Percentiles rank a stretch among this genome's conserved stretches.
Evolutionary conservation across 2,113 vertebrate species (phyloP).

Genomic region (Syrrhaptes paradoxus): DNA sequence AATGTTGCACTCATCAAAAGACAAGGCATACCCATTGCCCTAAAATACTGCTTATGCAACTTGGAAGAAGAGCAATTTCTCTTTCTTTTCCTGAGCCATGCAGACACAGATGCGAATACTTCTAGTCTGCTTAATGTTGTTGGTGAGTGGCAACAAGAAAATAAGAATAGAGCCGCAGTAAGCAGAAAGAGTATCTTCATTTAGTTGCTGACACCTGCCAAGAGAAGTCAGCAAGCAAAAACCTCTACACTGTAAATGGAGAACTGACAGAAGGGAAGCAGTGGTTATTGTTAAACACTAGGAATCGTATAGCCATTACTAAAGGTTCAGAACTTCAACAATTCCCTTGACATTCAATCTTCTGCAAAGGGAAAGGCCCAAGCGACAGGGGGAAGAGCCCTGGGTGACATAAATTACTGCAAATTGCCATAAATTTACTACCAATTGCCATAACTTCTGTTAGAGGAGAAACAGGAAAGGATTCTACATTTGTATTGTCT

Average conservation of each 20-base stretch:
- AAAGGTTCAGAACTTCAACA: neutral
- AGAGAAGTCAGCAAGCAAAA: neutral
- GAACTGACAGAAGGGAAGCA: neutral
- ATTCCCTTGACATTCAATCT: neutral
- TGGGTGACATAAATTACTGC: neutral
- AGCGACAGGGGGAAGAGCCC: neutral
- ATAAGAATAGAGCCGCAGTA: neutral
- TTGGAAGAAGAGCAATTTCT: neutral
- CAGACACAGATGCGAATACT: neutral
- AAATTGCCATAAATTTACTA: neutral
- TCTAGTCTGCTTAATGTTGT: neutral
- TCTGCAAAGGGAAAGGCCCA: neutral
- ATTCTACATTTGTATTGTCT: neutral
- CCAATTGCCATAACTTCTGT: neutral
- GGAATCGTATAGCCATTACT: neutral
- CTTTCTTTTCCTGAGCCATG: neutral
- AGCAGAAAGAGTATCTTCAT: neutral
- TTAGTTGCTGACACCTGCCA: neutral
- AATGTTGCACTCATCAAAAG: neutral
- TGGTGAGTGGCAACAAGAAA: neutral
- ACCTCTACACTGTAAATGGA: neutral
- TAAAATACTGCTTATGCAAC: neutral
- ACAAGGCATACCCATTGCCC: neutral
- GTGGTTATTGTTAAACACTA: neutral
- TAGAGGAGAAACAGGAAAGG: neutral